These are phyloP conservation scores for Synanthedon tipuliformis DNA, from an alignment of 2,888 invertebrate species.

Conservation along the genomic window DNA sequence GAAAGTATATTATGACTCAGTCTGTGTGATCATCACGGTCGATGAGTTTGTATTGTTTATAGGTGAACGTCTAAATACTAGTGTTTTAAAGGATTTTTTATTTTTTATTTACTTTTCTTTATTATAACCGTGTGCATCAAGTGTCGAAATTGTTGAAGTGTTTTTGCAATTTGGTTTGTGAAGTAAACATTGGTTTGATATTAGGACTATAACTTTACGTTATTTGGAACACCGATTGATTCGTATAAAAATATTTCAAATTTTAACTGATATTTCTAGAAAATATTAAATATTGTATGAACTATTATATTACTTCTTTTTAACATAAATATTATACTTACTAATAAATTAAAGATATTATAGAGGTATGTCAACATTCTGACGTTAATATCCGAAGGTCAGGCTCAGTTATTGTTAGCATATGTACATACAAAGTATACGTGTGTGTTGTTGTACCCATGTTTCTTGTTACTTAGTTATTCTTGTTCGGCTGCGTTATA, in stretches of 20 bases:
- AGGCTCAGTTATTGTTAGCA: slow-evolving; percentile 34
- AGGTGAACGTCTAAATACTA: background rate
- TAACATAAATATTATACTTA: slow-evolving; percentile 31
- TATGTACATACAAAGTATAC: slow-evolving; percentile 6
- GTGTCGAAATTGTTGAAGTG: background rate
- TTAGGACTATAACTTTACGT: no score
- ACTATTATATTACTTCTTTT: slow-evolving; percentile 1
- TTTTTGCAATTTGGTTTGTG: no score
- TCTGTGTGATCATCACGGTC: slow-evolving; percentile 9
- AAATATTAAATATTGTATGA: background rate
- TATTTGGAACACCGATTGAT: no score
- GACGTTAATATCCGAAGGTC: slow-evolving; percentile 39
- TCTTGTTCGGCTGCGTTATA: background rate
- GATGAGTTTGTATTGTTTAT: background rate
- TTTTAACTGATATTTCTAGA: background rate
- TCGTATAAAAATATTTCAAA: no score
- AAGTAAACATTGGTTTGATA: no score
- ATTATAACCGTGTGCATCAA: no score
- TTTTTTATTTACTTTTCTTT: background rate
- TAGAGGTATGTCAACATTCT: slow-evolving; percentile 7
- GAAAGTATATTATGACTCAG: slow-evolving; percentile 25
- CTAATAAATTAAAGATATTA: slow-evolving; percentile 5
- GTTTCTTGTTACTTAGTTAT: background rate
- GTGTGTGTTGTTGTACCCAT: background rate
- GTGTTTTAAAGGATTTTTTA: background rate